A percentile compares a stretch with the other conserved stretches of the same genome.
Conservation (phyloP, 1,140 invertebrate species). For the Homarus americanus region DNA sequence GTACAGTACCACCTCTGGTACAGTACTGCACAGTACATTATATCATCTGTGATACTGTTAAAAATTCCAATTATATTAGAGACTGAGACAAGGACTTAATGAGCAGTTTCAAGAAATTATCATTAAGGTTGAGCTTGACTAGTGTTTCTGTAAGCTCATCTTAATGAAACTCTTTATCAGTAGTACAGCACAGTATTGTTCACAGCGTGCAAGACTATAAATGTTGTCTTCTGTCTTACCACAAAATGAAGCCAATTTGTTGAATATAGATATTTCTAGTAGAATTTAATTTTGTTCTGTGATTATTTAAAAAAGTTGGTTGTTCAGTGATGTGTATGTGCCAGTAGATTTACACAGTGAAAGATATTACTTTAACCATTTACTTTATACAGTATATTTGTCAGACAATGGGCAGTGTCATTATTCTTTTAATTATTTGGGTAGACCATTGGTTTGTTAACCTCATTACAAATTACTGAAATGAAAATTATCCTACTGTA, state of each 20-base stretch:
- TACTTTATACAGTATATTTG: background rate
- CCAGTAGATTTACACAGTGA: constrained; percentile 45
- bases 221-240: constrained; percentile 4
- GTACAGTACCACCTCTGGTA: no score
- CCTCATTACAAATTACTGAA: background rate
- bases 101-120: background rate
- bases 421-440: background rate
- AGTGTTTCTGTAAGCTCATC: background rate
- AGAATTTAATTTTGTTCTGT: constrained; percentile 42
- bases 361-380: constrained; percentile 27
- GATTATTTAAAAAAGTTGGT: constrained; percentile 26
- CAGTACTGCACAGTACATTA: background rate
- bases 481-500: constrained; percentile 37
- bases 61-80: background rate
- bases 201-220: background rate
- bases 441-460: background rate
- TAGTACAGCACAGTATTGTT: background rate
- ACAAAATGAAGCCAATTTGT: constrained; percentile 41
- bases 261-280: constrained; percentile 47
- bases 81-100: background rate
- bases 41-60: background rate
- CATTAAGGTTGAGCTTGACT: background rate
- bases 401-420: constrained; percentile 15
- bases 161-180: background rate
- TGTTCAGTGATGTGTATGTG: constrained; percentile 48